phyloP scores from a whole-genome alignment of 2,888 invertebrate genomes.

The Kryphioiulus occultus region DNA sequence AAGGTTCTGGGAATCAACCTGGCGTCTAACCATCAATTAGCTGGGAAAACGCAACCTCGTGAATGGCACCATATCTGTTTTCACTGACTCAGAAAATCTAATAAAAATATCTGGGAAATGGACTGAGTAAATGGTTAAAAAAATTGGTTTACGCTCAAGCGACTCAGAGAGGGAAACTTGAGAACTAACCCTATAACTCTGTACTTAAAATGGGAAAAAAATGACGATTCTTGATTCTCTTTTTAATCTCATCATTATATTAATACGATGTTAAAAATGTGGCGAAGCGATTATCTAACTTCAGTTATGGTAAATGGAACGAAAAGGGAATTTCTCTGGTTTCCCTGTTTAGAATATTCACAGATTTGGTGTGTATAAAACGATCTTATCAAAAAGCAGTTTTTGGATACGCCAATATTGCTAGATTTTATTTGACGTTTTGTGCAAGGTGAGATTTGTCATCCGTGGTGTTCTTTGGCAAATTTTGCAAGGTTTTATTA shows the following conservation, averaged over 20 bases:
- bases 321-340: too few relatives aligned
- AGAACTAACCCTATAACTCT: background rate
- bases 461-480: too few relatives aligned
- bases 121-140: background rate
- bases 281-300: background rate
- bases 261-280: background rate
- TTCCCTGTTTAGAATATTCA: too few relatives aligned
- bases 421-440: too few relatives aligned
- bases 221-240: background rate
- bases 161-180: background rate
- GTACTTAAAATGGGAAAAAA: background rate
- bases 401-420: too few relatives aligned
- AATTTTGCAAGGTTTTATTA: too few relatives aligned
- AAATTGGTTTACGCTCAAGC: background rate
- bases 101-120: background rate
- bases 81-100: background rate
- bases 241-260: background rate
- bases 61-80: background rate
- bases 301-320: too few relatives aligned
- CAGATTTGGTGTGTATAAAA: too few relatives aligned
- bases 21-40: background rate
- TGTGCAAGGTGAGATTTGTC: too few relatives aligned
- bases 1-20: constrained; percentile 7
- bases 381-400: too few relatives aligned
- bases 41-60: constrained; percentile 14